Conservation (phyloP, 2,888 invertebrate species). For the Drosophila subquinaria region DNA sequence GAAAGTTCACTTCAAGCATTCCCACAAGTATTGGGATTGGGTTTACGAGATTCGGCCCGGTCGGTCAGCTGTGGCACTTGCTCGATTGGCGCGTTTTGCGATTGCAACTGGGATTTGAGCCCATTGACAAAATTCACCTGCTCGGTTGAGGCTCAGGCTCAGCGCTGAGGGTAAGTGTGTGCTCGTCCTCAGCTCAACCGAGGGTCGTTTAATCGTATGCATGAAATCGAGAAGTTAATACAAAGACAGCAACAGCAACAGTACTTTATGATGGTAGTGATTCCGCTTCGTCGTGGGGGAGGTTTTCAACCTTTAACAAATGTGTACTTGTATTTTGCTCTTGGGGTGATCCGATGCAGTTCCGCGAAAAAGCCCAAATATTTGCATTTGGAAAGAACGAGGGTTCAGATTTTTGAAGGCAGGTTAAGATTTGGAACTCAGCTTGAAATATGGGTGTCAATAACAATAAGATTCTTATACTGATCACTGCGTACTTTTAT, state of each 20-base stretch:
- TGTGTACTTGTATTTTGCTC: slow-evolving; percentile 29
- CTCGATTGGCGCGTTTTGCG: slow-evolving; percentile 52
- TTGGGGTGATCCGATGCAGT: slow-evolving; percentile 20
- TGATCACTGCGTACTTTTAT: slow-evolving; percentile 9
- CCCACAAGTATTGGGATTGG: slow-evolving; percentile 84
- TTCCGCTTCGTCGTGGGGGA: slow-evolving; percentile 66
- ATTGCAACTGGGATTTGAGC: slow-evolving; percentile 39
- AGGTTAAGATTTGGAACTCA: neutral
- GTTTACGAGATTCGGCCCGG: slow-evolving; percentile 65
- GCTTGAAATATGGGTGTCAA: neutral
- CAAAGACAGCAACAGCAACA: slow-evolving; percentile 40
- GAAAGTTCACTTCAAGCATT: slow-evolving; percentile 85
- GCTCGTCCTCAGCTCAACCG: slow-evolving; percentile 12
- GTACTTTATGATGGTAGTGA: slow-evolving; percentile 45
- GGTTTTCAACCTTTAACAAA: slow-evolving; percentile 49
- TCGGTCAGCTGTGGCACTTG: slow-evolving; percentile 77
- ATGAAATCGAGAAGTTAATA: slow-evolving; percentile 74
- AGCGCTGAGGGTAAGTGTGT: slow-evolving; percentile 45
- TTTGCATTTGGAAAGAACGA: slow-evolving; percentile 22
- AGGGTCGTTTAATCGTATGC: slow-evolving; percentile 66
- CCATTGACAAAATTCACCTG: slow-evolving; percentile 81
- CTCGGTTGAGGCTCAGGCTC: slow-evolving; percentile 31
- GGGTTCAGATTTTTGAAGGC: neutral
- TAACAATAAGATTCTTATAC: neutral
- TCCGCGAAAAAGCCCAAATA: slow-evolving; percentile 5